Conservation (phyloP, 2,113 vertebrate species). For the Amblyornis subalaris region DNA sequence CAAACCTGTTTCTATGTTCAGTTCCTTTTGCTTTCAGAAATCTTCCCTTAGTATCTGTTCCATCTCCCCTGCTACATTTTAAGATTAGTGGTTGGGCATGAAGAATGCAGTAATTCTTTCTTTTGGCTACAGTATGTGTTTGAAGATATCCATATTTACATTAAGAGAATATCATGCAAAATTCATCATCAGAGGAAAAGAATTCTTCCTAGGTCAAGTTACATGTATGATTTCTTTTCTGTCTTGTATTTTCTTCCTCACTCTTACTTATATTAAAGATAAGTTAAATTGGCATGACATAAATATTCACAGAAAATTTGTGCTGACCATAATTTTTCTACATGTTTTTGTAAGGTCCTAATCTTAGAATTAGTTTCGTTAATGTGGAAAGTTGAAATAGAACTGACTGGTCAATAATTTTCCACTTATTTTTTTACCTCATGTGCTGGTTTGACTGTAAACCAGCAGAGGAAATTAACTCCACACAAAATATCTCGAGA, state of each 20-base stretch:
- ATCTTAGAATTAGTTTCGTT: neutral
- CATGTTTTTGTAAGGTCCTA: neutral
- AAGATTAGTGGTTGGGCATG: neutral
- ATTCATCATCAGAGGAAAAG: neutral
- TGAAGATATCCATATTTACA: neutral
- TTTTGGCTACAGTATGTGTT: neutral
- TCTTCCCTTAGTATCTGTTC: neutral
- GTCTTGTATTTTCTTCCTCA: neutral
- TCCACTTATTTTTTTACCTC: neutral
- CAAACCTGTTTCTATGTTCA: neutral
- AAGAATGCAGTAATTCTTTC: neutral
- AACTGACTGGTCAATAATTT: neutral
- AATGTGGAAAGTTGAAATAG: neutral
- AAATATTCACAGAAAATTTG: neutral
- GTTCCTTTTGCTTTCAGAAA: neutral
- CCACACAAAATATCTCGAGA: too few species aligned
- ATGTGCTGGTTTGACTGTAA: too few species aligned
- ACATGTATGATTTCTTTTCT: neutral
- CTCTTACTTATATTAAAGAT: neutral
- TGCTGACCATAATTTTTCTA: neutral
- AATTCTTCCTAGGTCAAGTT: neutral
- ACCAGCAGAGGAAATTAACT: too few species aligned
- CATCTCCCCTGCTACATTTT: neutral
- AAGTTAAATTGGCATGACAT: neutral
- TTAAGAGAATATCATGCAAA: neutral